A percentile compares a stretch with the other conserved stretches of the same genome.
phyloP scores from a whole-genome alignment of 2,888 invertebrate species.

The Ceraclea dissimilis region DNA sequence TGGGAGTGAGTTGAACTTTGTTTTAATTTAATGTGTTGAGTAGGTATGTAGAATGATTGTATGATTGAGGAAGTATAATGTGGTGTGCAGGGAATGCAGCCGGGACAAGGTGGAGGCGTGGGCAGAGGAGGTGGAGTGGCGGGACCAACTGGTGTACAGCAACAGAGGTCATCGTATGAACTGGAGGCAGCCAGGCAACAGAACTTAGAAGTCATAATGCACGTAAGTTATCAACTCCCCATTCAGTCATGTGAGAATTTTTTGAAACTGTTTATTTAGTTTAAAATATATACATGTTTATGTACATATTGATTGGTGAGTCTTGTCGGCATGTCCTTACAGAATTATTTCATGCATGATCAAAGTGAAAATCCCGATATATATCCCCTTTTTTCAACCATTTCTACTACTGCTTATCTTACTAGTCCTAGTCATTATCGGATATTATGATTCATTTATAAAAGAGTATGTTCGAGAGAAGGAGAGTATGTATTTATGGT shows the following conservation, averaged over 20 bases:
- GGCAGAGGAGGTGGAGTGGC: constrained; percentile 24
- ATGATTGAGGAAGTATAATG: neutral
- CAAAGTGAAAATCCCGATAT: too few relatives aligned
- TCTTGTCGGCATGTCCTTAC: too few relatives aligned
- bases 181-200: constrained; percentile 69
- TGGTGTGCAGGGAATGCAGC: constrained; percentile 18
- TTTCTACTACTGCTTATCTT: too few relatives aligned
- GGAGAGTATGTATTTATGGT: too few relatives aligned
- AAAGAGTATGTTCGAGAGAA: too few relatives aligned
- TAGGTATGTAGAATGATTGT: neutral
- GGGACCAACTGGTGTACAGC: constrained; percentile 31
- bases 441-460: too few relatives aligned
- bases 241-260: neutral
- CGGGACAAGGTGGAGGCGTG: constrained; percentile 17
- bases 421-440: too few relatives aligned
- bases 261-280: neutral
- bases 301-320: too few relatives aligned
- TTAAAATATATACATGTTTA: too few relatives aligned
- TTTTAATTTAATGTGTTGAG: neutral
- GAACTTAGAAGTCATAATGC: constrained; percentile 67
- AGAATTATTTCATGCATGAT: too few relatives aligned
- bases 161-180: constrained; percentile 36
- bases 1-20: constrained; percentile 25
- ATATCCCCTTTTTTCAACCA: too few relatives aligned
- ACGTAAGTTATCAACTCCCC: constrained; percentile 14